Evolutionary conservation across 2,113 vertebrate species (phyloP).

Genomic region (Aviceda subcristata): DNA sequence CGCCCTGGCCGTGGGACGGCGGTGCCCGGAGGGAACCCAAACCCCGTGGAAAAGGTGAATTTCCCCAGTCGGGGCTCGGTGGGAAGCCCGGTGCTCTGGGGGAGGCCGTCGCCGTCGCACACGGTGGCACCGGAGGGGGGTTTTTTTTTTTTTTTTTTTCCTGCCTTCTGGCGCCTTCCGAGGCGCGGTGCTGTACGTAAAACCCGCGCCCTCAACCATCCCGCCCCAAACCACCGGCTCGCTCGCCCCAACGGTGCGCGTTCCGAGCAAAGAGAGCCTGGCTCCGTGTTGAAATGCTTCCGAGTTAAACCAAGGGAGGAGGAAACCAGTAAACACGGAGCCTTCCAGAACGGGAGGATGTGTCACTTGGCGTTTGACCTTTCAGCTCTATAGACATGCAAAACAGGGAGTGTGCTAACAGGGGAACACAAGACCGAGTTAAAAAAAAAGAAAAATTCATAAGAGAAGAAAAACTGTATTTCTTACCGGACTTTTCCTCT

Average conservation of each 20-base stretch:
- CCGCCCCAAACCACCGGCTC: no score
- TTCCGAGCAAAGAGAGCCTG: not conserved
- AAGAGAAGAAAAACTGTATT: not conserved
- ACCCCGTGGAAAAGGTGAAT: fast-evolving
- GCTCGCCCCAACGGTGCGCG: no score
- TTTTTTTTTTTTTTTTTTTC: no score
- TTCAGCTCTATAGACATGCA: not conserved
- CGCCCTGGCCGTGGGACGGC: not conserved
- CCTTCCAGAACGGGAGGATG: not conserved
- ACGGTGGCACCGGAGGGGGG: fast-evolving
- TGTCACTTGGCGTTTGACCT: not conserved
- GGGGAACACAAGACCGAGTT: not conserved
- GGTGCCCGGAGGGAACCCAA: fast-evolving
- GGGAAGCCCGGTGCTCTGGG: fast-evolving
- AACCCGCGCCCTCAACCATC: no score
- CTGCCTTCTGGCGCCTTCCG: not conserved
- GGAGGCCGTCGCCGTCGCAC: not conserved
- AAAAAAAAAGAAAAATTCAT: not conserved
- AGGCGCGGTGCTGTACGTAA: fast-evolving
- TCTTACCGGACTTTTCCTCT: constrained; percentile 98
- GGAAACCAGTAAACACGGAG: fast-evolving
- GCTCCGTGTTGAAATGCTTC: not conserved
- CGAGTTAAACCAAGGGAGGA: not conserved
- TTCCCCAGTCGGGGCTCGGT: not conserved
- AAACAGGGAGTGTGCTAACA: not conserved